phyloP scores from a whole-genome alignment of 2,113 vertebrate species.

The Hemiscyllium ocellatum region DNA sequence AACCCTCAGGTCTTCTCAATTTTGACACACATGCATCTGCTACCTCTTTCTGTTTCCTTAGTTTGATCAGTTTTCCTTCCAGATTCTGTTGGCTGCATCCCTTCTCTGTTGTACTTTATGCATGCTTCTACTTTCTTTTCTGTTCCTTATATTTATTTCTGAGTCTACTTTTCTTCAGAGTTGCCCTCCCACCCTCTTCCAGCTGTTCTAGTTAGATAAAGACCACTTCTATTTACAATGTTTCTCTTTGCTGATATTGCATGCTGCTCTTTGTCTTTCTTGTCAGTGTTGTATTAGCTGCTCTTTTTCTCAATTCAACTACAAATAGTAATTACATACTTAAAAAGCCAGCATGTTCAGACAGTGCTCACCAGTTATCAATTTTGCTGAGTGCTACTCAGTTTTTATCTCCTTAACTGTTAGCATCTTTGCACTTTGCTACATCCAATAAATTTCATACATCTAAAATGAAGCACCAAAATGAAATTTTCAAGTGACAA shows the following conservation, averaged over 20 bases:
- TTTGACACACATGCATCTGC: not conserved
- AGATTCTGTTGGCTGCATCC: not conserved
- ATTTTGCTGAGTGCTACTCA: not conserved
- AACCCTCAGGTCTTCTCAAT: not conserved
- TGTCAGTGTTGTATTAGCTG: not conserved
- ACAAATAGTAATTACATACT: not conserved
- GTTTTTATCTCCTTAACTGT: not conserved
- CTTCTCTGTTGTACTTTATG: not conserved
- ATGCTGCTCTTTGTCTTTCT: not conserved
- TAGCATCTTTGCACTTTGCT: not conserved
- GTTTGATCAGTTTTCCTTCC: not conserved
- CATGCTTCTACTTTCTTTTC: not conserved
- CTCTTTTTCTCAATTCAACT: not conserved
- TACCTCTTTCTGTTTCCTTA: not conserved
- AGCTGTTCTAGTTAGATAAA: not conserved
- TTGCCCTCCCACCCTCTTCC: not conserved
- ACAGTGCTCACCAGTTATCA: not conserved
- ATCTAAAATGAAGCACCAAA: not conserved
- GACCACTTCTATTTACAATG: not conserved
- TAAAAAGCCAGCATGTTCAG: not conserved
- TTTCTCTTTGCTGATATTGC: not conserved
- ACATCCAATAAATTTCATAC: not conserved
- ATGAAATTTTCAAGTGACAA: not conserved
- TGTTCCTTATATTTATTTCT: not conserved
- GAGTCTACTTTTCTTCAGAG: not conserved